A percentile compares a stretch with the other conserved stretches of the same genome.
Evolutionary conservation across 2,797 vertebrate species (phyloP).

Genomic region (Poeciliopsis paucimaculata): DNA sequence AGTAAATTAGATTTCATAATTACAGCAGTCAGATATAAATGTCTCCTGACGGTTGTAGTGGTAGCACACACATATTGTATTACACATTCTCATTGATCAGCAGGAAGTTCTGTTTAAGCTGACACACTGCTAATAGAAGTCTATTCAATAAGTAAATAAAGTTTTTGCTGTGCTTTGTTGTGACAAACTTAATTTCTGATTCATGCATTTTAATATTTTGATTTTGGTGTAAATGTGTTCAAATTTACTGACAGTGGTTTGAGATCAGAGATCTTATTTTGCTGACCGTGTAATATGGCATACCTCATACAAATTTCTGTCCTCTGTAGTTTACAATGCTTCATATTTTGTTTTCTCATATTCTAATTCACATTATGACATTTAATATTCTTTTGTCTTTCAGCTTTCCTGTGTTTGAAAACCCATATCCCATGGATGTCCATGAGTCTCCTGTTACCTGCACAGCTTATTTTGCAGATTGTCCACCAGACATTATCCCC

Average conservation of each 20-base stretch:
- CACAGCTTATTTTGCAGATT: constrained; percentile 96
- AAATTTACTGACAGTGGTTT: not conserved
- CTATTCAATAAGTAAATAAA: not conserved
- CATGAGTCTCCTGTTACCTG: constrained; percentile 98
- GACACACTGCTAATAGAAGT: not conserved
- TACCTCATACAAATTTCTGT: not conserved
- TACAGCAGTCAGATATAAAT: constrained; percentile 32
- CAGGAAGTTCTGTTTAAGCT: constrained; percentile 24
- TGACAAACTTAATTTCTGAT: not conserved
- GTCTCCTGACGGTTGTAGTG: constrained; percentile 34
- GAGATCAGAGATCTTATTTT: not conserved
- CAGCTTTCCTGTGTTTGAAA: constrained; percentile 99
- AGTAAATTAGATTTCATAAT: constrained; percentile 49
- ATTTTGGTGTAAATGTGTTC: not conserved
- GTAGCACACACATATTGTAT: constrained; percentile 27
- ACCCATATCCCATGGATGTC: constrained; percentile 97
- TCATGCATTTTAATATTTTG: not conserved
- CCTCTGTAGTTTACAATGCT: not conserved
- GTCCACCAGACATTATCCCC: constrained; percentile 95
- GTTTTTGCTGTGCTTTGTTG: not conserved
- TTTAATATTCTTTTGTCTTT: constrained; percentile 10
- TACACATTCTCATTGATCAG: constrained; percentile 32
- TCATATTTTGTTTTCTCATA: not conserved
- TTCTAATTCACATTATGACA: not conserved
- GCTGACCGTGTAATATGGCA: not conserved